These are phyloP conservation scores for Caligus rogercresseyi DNA, from an alignment of 1,140 invertebrate species.

Conservation along the genomic window DNA sequence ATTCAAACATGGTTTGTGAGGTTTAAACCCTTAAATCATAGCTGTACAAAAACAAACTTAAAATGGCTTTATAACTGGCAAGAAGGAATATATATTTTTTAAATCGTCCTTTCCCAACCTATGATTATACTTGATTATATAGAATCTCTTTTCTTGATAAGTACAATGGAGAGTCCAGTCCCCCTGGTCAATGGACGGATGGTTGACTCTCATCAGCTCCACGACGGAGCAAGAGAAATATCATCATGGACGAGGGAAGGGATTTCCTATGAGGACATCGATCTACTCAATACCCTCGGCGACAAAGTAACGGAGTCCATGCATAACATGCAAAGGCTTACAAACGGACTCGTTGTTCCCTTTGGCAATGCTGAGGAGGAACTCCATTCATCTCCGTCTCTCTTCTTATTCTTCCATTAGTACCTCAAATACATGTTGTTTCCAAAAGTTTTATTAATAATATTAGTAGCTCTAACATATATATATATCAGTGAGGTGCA, in stretches of 20 bases:
- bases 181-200: neutral
- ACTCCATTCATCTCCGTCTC: no score
- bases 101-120: neutral
- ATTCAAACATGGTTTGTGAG: no score
- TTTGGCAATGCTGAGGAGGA: neutral
- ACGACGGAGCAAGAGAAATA: neutral
- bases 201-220: neutral
- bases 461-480: no score
- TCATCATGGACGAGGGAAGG: neutral
- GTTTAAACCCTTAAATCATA: no score
- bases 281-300: neutral
- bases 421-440: no score
- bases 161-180: neutral
- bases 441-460: no score
- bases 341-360: neutral
- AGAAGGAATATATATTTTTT: no score
- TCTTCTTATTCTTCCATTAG: no score
- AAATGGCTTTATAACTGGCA: no score
- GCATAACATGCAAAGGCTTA: neutral
- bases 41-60: no score
- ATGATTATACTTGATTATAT: neutral
- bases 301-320: neutral
- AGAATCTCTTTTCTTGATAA: neutral
- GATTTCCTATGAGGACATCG: neutral
- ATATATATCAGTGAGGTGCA: no score